These are phyloP conservation scores for Plecotus auritus DNA, from an alignment of 2,113 vertebrate species.

Conservation along the genomic window DNA sequence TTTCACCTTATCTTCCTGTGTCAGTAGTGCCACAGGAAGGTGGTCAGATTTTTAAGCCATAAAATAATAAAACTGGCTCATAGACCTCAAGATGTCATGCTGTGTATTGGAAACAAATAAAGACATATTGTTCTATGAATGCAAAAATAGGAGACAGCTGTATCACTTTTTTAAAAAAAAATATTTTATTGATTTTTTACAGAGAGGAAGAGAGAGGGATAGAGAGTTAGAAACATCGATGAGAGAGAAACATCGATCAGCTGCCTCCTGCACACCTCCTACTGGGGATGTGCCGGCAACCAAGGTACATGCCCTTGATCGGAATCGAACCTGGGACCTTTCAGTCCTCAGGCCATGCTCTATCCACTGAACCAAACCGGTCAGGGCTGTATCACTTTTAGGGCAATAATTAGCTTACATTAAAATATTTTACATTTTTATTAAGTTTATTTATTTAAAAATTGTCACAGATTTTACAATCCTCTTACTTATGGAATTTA, in stretches of 20 bases:
- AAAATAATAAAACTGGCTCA: slow-evolving; percentile 56
- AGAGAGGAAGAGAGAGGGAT: too few species aligned
- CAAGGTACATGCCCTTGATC: too few species aligned
- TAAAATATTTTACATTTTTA: slow-evolving; percentile 25
- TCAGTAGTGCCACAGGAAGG: neutral
- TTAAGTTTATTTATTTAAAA: slow-evolving; percentile 44
- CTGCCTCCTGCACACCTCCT: too few species aligned
- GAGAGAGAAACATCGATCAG: too few species aligned
- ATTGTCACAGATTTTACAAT: slow-evolving; percentile 36
- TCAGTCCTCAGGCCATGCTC: too few species aligned
- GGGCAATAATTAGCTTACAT: slow-evolving; percentile 58
- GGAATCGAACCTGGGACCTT: too few species aligned
- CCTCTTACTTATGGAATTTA: slow-evolving; percentile 34
- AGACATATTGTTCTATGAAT: slow-evolving; percentile 48
- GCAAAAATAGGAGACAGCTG: slow-evolving; percentile 40
- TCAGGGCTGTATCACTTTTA: slow-evolving; percentile 57
- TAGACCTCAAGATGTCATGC: slow-evolving; percentile 56
- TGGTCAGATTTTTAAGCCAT: slow-evolving; percentile 50
- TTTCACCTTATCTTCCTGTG: slow-evolving; percentile 25
- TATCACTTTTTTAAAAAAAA: slow-evolving; percentile 63
- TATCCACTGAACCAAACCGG: too few species aligned
- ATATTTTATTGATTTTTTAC: too few species aligned
- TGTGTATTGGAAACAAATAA: slow-evolving; percentile 54
- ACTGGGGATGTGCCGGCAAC: too few species aligned
- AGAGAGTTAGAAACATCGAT: too few species aligned